Conservation (phyloP, 2,797 vertebrate species). For the Setipinna tenuifilis region DNA sequence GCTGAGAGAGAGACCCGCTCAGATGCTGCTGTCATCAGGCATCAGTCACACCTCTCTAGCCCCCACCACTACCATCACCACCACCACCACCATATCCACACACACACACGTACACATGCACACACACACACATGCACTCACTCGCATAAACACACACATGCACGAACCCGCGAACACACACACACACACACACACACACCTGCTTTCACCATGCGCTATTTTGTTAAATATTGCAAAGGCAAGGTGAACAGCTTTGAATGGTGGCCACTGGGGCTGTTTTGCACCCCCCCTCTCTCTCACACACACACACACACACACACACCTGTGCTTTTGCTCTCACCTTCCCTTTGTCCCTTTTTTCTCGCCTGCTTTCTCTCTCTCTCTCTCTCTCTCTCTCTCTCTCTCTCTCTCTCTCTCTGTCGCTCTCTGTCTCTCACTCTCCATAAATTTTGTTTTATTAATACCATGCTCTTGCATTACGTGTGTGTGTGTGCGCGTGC, state of each 20-base stretch:
- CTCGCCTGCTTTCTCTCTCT: background rate
- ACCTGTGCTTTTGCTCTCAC: too few relatives aligned
- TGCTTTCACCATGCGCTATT: conserved; percentile 25
- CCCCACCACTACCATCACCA: background rate
- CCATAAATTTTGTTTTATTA: conserved; percentile 13
- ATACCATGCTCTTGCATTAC: background rate
- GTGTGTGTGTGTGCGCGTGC: background rate
- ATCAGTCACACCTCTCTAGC: conserved; percentile 12
- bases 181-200: conserved; percentile 29
- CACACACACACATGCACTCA: background rate
- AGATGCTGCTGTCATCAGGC: conserved; percentile 18
- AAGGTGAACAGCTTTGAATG: background rate
- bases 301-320: background rate
- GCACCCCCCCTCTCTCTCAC: conserved; percentile 44
- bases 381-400: background rate
- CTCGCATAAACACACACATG: conserved; percentile 16
- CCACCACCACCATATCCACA: background rate
- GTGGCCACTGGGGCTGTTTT: conserved; percentile 34
- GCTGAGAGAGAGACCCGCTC: background rate
- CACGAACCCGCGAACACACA: conserved; percentile 24
- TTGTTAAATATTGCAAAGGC: conserved; percentile 12
- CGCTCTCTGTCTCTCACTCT: background rate
- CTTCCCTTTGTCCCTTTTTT: too few relatives aligned
- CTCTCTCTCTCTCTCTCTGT: background rate
- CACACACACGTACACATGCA: too few relatives aligned